Conservation (phyloP, 2,113 vertebrate species). For the Urocolius indicus region DNA sequence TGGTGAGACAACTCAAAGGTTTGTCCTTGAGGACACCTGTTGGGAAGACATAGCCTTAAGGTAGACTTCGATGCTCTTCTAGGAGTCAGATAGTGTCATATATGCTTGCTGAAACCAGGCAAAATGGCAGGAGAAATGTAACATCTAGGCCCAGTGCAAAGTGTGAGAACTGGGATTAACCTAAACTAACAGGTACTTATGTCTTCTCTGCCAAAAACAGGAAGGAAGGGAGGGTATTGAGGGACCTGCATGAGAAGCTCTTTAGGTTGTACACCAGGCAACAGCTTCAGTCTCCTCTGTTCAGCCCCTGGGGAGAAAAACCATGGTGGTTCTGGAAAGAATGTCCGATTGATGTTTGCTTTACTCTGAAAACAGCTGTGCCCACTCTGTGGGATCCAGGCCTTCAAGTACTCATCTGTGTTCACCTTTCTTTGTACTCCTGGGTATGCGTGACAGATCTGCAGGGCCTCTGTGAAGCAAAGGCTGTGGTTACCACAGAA, state of each 20-base stretch:
- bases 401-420: neutral
- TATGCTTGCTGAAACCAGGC: neutral
- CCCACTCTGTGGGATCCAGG: neutral
- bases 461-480: neutral
- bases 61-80: neutral
- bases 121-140: neutral
- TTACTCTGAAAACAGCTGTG: neutral
- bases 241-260: neutral
- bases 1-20: neutral
- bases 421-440: neutral
- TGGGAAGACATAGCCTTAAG: neutral
- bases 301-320: neutral
- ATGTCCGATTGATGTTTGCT: neutral
- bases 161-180: neutral
- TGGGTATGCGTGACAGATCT: rapidly evolving
- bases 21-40: neutral
- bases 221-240: neutral
- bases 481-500: neutral
- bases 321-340: neutral
- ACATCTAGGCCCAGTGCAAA: neutral
- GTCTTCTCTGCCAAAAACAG: neutral
- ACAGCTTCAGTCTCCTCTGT: neutral
- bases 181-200: neutral
- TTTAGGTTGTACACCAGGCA: neutral
- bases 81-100: neutral